Evolutionary conservation across 2,888 invertebrate species (phyloP).

Genomic region (Hypolimnas misippus): DNA sequence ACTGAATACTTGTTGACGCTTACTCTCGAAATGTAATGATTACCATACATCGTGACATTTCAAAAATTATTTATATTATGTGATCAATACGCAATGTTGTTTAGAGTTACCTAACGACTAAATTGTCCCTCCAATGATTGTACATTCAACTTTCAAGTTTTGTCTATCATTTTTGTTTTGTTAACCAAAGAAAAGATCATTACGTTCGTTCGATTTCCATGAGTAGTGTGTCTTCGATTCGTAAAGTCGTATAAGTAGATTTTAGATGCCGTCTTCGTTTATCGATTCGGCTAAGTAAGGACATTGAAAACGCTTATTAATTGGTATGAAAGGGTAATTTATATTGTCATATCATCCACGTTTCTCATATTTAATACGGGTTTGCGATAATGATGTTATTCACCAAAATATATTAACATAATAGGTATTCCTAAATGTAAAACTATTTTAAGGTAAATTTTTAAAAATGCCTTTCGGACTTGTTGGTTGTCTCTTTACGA

Average conservation of each 20-base stretch:
- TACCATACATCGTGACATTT: constrained; percentile 72
- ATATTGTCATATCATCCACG: constrained; percentile 85
- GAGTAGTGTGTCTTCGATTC: constrained; percentile 80
- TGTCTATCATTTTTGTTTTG: constrained; percentile 75
- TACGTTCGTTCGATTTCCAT: constrained; percentile 77
- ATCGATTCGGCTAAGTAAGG: constrained; percentile 79
- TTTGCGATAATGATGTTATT: constrained; percentile 84
- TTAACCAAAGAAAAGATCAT: constrained; percentile 79
- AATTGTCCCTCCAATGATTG: constrained; percentile 83
- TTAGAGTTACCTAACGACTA: constrained; percentile 81
- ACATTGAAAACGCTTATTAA: constrained; percentile 85
- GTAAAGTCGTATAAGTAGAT: constrained; percentile 79
- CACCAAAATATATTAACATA: constrained; percentile 82
- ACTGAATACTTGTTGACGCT: constrained; percentile 74
- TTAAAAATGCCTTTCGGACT: constrained; percentile 79
- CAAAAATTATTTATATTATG: constrained; percentile 75
- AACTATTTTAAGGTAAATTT: constrained; percentile 80
- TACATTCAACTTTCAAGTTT: constrained; percentile 77
- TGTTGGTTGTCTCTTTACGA: constrained; percentile 78
- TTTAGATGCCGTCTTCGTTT: constrained; percentile 72
- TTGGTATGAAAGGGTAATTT: constrained; percentile 85
- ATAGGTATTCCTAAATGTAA: constrained; percentile 78
- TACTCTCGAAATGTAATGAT: constrained; percentile 77
- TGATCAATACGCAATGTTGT: constrained; percentile 81
- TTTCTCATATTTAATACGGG: constrained; percentile 84